These are phyloP conservation scores for Sphaeramia orbicularis DNA, from an alignment of 2,797 vertebrate genomes.

Conservation along the genomic window DNA sequence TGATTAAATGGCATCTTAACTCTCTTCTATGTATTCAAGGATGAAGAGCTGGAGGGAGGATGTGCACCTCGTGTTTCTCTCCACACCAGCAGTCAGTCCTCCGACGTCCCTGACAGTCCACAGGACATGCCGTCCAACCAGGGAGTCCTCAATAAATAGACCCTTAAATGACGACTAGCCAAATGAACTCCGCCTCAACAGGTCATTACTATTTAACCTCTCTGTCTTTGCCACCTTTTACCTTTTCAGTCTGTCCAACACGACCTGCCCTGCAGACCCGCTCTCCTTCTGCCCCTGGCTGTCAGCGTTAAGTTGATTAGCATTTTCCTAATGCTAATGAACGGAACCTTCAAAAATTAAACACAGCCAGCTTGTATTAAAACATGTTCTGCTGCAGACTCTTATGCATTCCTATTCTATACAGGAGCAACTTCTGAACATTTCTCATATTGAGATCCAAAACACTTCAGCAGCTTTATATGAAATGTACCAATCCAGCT, in stretches of 20 bases:
- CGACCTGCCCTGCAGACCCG: constrained; percentile 9
- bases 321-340: neutral
- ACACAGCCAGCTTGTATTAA: too few species aligned
- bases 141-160: constrained; percentile 40
- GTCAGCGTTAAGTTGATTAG: constrained; percentile 13
- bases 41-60: constrained; percentile 77
- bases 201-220: constrained; percentile 26
- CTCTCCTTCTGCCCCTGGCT: constrained; percentile 3
- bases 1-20: constrained; percentile 2
- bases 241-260: constrained; percentile 15
- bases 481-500: constrained; percentile 15
- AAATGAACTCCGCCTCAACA: constrained; percentile 8
- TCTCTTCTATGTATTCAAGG: constrained; percentile 62
- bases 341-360: neutral
- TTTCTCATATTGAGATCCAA: constrained; percentile 64
- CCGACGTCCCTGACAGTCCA: constrained; percentile 9
- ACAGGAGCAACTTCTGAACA: constrained; percentile 11
- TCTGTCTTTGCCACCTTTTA: constrained; percentile 18
- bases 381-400: constrained; percentile 5
- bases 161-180: constrained; percentile 33
- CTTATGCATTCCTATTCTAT: constrained; percentile 9
- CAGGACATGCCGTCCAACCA: constrained; percentile 33
- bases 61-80: neutral
- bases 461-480: constrained; percentile 24
- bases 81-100: constrained; percentile 15